These are phyloP conservation scores for Octopus bimaculoides DNA, from an alignment of 1,140 invertebrate genomes.

Conservation along the genomic window DNA sequence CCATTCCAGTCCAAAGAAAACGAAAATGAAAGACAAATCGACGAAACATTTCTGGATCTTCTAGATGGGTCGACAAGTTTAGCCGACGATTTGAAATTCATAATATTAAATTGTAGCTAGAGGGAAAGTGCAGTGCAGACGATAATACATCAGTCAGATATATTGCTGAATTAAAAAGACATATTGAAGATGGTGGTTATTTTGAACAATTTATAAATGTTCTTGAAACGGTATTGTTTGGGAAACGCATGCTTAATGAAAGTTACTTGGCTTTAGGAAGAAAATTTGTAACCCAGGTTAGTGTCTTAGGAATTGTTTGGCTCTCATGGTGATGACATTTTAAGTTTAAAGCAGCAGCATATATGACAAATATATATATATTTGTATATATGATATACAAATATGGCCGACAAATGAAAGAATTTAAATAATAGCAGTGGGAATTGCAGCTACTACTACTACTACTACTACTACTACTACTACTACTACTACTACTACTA, in stretches of 20 bases:
- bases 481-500: too few relatives aligned
- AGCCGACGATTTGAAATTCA: neutral
- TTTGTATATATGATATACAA: too few relatives aligned
- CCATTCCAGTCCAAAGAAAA: conserved; percentile 4
- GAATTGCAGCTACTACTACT: too few relatives aligned
- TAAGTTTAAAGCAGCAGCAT: too few relatives aligned
- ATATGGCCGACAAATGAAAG: too few relatives aligned
- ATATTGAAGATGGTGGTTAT: neutral
- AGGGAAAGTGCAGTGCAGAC: neutral
- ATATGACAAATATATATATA: too few relatives aligned
- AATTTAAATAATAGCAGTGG: too few relatives aligned
- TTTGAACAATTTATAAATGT: conserved; percentile 3
- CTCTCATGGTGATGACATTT: too few relatives aligned
- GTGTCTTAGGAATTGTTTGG: neutral
- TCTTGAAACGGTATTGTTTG: neutral
- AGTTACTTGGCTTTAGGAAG: neutral
- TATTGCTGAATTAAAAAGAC: neutral
- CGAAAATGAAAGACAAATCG: neutral
- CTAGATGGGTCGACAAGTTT: neutral
- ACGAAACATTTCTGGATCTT: neutral
- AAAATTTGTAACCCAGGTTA: neutral
- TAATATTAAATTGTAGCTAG: neutral
- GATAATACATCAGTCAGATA: neutral
- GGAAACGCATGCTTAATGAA: neutral
- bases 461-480: too few relatives aligned